Evolutionary conservation across 2,888 invertebrate species (phyloP).

Genomic region (Cheilosia urbana): DNA sequence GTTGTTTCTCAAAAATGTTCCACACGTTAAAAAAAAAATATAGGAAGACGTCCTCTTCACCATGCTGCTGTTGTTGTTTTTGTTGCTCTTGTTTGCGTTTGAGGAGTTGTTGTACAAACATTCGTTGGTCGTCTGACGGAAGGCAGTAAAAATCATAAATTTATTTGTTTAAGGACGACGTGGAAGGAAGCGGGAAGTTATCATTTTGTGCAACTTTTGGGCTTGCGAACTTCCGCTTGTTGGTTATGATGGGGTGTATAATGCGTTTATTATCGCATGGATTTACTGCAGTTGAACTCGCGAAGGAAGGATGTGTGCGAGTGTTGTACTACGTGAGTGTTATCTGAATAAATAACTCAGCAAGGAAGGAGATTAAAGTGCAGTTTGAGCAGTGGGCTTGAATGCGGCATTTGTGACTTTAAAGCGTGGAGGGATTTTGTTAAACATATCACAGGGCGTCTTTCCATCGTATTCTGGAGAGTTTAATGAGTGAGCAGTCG

Average conservation of each 20-base stretch:
- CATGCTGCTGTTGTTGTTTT: constrained; percentile 1
- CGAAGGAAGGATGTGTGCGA: not conserved
- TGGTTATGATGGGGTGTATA: constrained; percentile 42
- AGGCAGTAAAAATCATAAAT: constrained; percentile 62
- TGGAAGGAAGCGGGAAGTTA: constrained; percentile 30
- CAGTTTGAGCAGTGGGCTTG: too few relatives aligned
- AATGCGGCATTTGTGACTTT: too few relatives aligned
- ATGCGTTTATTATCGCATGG: constrained; percentile 58
- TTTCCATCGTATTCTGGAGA: too few relatives aligned
- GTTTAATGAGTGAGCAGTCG: too few relatives aligned
- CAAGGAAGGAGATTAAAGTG: too few relatives aligned
- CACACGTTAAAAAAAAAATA: constrained; percentile 44
- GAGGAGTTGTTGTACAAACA: constrained; percentile 60
- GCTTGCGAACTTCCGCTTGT: constrained; percentile 45
- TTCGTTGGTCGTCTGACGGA: constrained; percentile 27
- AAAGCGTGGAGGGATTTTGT: too few relatives aligned
- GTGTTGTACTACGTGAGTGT: not conserved
- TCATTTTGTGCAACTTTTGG: constrained; percentile 36
- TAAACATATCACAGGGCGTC: too few relatives aligned
- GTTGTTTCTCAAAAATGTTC: constrained; percentile 71
- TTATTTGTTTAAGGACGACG: constrained; percentile 45
- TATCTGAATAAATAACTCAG: too few relatives aligned
- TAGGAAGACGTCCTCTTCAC: constrained; percentile 1
- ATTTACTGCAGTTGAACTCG: constrained; percentile 31
- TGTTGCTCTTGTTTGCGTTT: constrained; percentile 67